These are phyloP conservation scores for Geotrypetes seraphini DNA, from an alignment of 2,797 vertebrate genomes.

Conservation along the genomic window DNA sequence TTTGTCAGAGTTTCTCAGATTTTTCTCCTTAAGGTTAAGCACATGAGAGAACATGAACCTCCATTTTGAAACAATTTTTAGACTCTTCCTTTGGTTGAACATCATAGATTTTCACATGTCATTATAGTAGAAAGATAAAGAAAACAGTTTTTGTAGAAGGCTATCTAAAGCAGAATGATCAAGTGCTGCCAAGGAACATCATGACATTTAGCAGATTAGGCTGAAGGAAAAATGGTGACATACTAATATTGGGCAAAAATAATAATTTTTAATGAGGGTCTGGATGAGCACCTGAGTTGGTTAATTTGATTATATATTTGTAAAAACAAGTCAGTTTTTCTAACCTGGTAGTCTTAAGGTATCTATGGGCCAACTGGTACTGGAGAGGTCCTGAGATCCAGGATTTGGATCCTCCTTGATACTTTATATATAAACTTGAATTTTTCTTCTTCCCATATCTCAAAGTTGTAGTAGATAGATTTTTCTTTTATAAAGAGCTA, in stretches of 20 bases:
- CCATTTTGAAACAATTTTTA: slow-evolving; percentile 46
- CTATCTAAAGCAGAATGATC: too few relatives aligned
- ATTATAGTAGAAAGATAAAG: slow-evolving; percentile 42
- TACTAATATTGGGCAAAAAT: too few relatives aligned
- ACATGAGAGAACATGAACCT: slow-evolving; percentile 40
- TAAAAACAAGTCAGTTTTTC: slow-evolving; percentile 1
- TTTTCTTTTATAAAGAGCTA: too few relatives aligned
- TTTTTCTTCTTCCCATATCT: slow-evolving; percentile 13
- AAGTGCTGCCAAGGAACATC: too few relatives aligned
- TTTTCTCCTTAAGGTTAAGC: slow-evolving; percentile 43
- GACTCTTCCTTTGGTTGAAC: slow-evolving; percentile 35
- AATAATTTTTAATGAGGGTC: too few relatives aligned
- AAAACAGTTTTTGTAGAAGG: too few relatives aligned
- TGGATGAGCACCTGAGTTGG: too few relatives aligned
- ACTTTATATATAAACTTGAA: slow-evolving; percentile 4
- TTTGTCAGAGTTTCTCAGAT: slow-evolving; percentile 53
- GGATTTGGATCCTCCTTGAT: slow-evolving; percentile 24
- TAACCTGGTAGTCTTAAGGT: slow-evolving; percentile 33
- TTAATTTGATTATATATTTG: slow-evolving; percentile 26
- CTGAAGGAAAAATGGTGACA: too few relatives aligned
- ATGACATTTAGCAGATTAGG: too few relatives aligned
- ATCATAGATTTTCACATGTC: slow-evolving; percentile 39
- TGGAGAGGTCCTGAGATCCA: slow-evolving; percentile 16
- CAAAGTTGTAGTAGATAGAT: slow-evolving; percentile 12
- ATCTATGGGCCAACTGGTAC: slow-evolving; percentile 12